phyloP scores from a whole-genome alignment of 2,113 vertebrate species.

The Onychostoma macrolepis region DNA sequence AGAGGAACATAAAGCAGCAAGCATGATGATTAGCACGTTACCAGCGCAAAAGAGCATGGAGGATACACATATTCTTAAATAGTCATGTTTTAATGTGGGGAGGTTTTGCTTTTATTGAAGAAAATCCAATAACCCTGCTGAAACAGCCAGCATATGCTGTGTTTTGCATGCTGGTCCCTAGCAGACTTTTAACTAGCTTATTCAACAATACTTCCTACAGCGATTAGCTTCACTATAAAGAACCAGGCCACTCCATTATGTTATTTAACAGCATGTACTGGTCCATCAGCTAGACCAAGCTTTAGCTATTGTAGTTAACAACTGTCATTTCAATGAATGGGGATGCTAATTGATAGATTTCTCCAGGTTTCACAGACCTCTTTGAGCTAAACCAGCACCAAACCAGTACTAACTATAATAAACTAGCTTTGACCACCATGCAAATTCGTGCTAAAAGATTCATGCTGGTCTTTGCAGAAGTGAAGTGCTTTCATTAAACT shows the following conservation, averaged over 20 bases:
- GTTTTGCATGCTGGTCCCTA: background rate
- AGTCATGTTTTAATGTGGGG: background rate
- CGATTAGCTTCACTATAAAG: background rate
- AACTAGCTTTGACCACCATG: background rate
- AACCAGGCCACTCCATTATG: background rate
- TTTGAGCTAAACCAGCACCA: background rate
- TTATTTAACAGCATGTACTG: background rate
- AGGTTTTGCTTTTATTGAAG: background rate
- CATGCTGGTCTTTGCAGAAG: background rate
- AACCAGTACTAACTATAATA: background rate
- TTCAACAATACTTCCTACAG: background rate
- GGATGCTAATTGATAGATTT: background rate
- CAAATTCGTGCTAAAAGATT: background rate
- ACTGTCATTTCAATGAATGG: background rate
- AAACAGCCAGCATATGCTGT: background rate
- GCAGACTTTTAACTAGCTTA: background rate
- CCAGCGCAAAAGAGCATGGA: slow-evolving; percentile 12
- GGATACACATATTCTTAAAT: background rate
- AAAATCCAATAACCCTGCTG: background rate
- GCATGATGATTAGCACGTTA: slow-evolving; percentile 43
- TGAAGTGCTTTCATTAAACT: background rate
- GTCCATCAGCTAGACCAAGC: background rate
- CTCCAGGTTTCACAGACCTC: background rate
- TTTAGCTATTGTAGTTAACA: background rate
- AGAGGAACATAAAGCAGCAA: slow-evolving; percentile 42